Conservation (phyloP, 2,797 vertebrate genomes). For the Cryptoblepharus egeriae region DNA sequence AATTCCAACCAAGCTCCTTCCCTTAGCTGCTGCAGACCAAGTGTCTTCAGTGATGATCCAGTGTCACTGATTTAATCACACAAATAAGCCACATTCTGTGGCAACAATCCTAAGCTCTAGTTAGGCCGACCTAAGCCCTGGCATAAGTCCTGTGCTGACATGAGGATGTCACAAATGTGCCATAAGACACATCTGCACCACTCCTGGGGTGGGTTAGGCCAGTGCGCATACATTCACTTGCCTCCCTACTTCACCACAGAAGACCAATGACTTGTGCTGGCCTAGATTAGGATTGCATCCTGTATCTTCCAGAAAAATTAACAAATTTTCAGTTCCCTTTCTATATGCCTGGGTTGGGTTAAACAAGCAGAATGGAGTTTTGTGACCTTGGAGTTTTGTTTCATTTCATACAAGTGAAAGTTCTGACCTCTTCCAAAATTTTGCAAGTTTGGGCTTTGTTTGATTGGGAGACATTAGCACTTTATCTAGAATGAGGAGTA, state of each 20-base stretch:
- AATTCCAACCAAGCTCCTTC: not conserved
- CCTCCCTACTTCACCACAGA: no score
- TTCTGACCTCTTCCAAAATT: not conserved
- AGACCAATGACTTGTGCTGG: no score
- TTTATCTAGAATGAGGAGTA: not conserved
- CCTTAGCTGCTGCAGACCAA: not conserved
- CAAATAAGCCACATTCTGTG: not conserved
- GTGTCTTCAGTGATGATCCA: not conserved
- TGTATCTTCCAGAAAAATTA: not conserved
- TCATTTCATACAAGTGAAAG: not conserved
- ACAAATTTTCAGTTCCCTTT: not conserved
- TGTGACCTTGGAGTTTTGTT: not conserved
- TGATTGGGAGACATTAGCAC: not conserved
- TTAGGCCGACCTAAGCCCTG: no score
- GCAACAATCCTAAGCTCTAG: no score
- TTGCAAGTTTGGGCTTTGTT: not conserved
- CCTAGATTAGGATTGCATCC: no score
- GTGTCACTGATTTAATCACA: not conserved
- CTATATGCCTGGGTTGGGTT: not conserved
- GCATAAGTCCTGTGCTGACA: no score
- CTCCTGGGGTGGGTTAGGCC: no score
- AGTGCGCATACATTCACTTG: no score
- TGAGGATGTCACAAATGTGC: no score
- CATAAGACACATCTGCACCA: no score
- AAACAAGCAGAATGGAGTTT: not conserved